Conservation (phyloP, 2,113 vertebrate species). For the Carollia perspicillata region DNA sequence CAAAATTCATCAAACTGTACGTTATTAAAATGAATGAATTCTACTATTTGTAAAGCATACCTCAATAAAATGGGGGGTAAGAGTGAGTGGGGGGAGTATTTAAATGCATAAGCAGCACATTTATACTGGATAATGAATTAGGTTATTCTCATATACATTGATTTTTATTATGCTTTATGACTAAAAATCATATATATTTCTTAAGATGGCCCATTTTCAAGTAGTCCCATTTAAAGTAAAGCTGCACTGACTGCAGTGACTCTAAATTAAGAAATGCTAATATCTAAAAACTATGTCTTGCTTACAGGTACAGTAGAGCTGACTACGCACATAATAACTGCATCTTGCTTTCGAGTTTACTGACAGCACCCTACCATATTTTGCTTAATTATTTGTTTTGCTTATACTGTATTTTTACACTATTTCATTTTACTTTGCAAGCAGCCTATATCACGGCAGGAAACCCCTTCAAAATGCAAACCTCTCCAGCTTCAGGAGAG, state of each 20-base stretch:
- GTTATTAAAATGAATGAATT: constrained; percentile 25
- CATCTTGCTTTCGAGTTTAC: constrained; percentile 51
- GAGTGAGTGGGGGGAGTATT: background rate
- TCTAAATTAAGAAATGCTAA: constrained; percentile 26
- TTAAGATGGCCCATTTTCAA: constrained; percentile 8
- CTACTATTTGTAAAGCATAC: constrained; percentile 18
- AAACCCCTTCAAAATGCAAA: constrained; percentile 67
- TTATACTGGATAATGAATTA: constrained; percentile 33
- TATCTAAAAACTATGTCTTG: constrained; percentile 18
- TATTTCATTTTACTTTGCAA: constrained; percentile 59
- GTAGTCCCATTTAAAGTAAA: constrained; percentile 39
- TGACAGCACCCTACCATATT: constrained; percentile 46
- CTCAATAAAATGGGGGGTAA: background rate
- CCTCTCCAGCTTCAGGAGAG: constrained; percentile 38
- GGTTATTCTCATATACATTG: background rate
- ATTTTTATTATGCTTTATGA: background rate
- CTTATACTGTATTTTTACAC: constrained; percentile 44
- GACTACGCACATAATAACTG: constrained; percentile 26
- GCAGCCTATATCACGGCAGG: constrained; percentile 64
- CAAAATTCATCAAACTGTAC: constrained; percentile 32
- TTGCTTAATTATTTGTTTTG: constrained; percentile 66
- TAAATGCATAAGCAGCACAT: constrained; percentile 33
- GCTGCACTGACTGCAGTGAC: background rate
- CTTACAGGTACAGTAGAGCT: constrained; percentile 26
- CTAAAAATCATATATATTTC: background rate